phyloP scores from a whole-genome alignment of 92 coral and sea anemone species.

The Blastomussa wellsi region DNA sequence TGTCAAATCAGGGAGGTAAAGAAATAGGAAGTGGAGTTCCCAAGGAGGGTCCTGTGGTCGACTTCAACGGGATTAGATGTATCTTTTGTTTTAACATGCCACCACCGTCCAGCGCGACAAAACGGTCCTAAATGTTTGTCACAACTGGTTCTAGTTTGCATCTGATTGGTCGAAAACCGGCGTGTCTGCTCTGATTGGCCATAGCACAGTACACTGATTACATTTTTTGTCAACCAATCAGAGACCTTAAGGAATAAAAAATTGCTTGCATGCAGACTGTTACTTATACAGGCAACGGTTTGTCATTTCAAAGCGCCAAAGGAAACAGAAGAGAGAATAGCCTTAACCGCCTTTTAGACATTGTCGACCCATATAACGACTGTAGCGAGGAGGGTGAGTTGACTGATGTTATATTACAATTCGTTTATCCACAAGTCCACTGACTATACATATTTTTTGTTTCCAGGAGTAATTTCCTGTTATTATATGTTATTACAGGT shows the following conservation, averaged over 20 bases:
- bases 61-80: constrained; percentile 86
- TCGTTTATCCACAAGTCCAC: background rate
- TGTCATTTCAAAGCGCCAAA: background rate
- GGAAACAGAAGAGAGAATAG: background rate
- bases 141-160: background rate
- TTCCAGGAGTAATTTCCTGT: background rate
- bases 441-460: background rate
- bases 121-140: background rate
- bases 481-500: constrained; percentile 8
- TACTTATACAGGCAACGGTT: background rate
- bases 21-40: constrained; percentile 85
- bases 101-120: too few relatives aligned
- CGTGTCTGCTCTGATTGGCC: background rate
- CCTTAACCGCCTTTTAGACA: constrained; percentile 58
- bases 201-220: background rate
- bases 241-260: background rate
- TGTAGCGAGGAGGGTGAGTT: constrained; percentile 70
- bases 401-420: background rate
- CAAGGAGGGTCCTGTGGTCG: constrained; percentile 92
- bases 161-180: background rate
- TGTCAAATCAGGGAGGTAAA: constrained; percentile 71
- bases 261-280: background rate
- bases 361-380: constrained; percentile 86
- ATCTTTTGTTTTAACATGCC: constrained; percentile 60
- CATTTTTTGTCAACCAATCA: background rate